Base-by-base conservation (phyloP, 2,113 vertebrate species). In the Actinemys pallida region DNA sequence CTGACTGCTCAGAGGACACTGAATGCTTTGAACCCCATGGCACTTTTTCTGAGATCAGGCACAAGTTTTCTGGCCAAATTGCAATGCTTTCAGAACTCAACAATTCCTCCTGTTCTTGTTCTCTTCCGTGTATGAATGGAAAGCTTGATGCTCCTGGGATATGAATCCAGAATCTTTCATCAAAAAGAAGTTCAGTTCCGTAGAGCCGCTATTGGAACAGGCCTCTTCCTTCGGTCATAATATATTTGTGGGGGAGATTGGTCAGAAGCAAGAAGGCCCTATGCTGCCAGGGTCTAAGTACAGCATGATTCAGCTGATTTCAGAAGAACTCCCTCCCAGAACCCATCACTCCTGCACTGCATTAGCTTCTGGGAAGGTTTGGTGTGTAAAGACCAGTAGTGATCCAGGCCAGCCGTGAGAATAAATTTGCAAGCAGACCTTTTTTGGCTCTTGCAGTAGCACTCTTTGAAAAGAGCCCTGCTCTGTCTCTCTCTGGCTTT, bases 381-480 rank as follows among this genome's bases (percentile, higher is more conserved):
- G 92, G 53, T 90, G 62, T 94, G 94, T 83, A 50, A 59, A 93
- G 47, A 91, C 84, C 69, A 89, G 12, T 93, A n/a, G 3, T 92
- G 93, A 2, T 91, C 89, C 79, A 90, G 42, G 54, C 75, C 95
- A 91, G 82, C 88, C 53, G 9, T 90, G 83, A 91, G 95, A 90
- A 94, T 94, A 96, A 92, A 95, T 95, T 85, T 94, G 94, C 95
- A 89, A 92, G 89, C 96, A 87, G 95, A 90, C 76, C 1, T 0
- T 16, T 93, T 95, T 96, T 97, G 97, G 96, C 97, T 96, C 84
- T 85, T 79, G 88, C 82, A 79, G 2, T 54, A 83, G 83, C 47
- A n/a, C 75, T 39, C 79, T 95, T 91, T 97, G 96, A 97, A 97
- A 95, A 95, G 97, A 96, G 91, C 88, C 93, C 94, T 97, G 97